Percentiles rank a stretch among this genome's conserved stretches.
Conservation (phyloP, 2,797 vertebrate species). For the Jordanella pulchra region DNA sequence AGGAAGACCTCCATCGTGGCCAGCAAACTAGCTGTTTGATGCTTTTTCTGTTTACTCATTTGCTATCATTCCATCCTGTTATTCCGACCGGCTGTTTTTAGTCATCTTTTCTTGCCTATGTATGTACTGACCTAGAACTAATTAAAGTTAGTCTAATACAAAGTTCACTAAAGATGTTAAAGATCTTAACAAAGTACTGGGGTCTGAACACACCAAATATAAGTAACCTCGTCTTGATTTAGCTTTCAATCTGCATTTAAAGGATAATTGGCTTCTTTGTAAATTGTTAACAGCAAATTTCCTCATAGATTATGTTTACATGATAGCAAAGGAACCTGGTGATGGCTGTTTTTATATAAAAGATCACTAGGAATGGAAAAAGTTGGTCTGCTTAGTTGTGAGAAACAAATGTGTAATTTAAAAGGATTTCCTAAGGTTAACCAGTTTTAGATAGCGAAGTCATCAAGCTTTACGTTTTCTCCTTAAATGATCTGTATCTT, state of each 20-base stretch:
- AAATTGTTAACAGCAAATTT: conserved; percentile 12
- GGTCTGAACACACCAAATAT: conserved; percentile 27
- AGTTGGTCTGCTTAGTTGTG: conserved; percentile 19
- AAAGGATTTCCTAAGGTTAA: background rate
- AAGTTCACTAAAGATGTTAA: conserved; percentile 26
- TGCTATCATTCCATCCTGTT: conserved; percentile 67
- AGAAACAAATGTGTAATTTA: conserved; percentile 23
- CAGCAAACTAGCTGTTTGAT: conserved; percentile 96
- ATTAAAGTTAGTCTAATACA: conserved; percentile 43
- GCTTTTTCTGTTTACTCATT: conserved; percentile 73
- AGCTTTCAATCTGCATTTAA: conserved; percentile 35
- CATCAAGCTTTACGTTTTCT: conserved; percentile 19
- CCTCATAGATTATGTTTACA: conserved; percentile 6
- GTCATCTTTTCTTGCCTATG: conserved; percentile 52
- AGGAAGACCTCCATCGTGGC: conserved; percentile 95
- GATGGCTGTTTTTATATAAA: conserved; percentile 10
- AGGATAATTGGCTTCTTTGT: conserved; percentile 36
- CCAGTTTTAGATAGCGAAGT: background rate
- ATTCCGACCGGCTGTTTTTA: conserved; percentile 51
- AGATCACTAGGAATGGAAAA: conserved; percentile 10
- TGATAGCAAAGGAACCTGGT: conserved; percentile 2
- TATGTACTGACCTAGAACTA: conserved; percentile 60
- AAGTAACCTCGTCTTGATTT: conserved; percentile 23
- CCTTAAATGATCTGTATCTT: conserved; percentile 62
- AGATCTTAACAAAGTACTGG: conserved; percentile 14